Conservation (phyloP, 1,140 invertebrate species). For the Agrilus planipennis region DNA sequence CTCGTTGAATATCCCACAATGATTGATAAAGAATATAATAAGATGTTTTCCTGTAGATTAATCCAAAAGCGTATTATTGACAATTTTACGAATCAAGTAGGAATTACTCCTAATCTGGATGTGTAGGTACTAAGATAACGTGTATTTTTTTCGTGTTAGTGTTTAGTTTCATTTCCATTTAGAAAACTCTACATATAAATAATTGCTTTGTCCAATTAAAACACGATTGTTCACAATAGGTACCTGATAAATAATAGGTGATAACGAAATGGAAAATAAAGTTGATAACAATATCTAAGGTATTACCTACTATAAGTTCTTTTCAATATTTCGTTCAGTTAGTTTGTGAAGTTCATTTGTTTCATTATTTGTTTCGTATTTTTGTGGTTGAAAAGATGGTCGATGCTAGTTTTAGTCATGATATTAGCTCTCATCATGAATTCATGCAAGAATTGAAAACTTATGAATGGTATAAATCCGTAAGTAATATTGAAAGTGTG, state of each 20-base stretch:
- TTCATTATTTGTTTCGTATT: not conserved
- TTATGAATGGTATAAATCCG: conserved; percentile 4
- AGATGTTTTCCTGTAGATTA: too few species aligned
- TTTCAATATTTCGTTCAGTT: not conserved
- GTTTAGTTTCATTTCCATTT: too few species aligned
- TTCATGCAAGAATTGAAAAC: conserved; percentile 7
- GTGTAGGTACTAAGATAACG: too few species aligned
- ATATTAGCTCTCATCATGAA: conserved; percentile 6
- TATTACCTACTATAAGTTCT: not conserved
- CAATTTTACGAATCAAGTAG: too few species aligned
- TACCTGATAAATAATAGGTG: not conserved
- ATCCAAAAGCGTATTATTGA: too few species aligned
- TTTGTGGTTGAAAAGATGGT: conserved; percentile 4
- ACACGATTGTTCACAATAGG: not conserved
- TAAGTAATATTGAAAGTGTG: conserved; percentile 2
- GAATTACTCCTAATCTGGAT: too few species aligned
- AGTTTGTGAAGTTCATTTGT: not conserved
- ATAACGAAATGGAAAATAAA: not conserved
- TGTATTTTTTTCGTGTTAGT: too few species aligned
- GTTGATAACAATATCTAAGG: not conserved
- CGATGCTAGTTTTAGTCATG: conserved; percentile 4
- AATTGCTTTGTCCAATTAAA: not conserved
- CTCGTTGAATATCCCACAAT: too few species aligned
- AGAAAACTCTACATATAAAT: not conserved
- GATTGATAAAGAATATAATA: too few species aligned